Evolutionary conservation across 2,888 invertebrate genomes (phyloP).

Genomic region (Eupithecia insigniata): DNA sequence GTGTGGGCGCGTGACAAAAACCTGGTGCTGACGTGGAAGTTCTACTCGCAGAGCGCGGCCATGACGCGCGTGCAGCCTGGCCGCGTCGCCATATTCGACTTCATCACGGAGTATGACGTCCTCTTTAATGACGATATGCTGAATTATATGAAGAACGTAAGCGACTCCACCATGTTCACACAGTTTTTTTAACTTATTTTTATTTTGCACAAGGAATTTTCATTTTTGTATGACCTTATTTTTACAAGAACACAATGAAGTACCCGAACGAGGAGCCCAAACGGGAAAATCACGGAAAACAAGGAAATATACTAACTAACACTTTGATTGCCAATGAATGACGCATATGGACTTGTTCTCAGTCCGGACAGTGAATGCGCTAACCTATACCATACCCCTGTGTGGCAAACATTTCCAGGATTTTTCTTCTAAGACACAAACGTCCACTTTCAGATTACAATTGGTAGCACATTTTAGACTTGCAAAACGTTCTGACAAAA

Average conservation of each 20-base stretch:
- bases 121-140: conserved; percentile 56
- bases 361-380: too few species aligned
- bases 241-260: too few species aligned
- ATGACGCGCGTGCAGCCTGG: conserved; percentile 60
- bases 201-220: too few species aligned
- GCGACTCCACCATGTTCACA: conserved; percentile 35
- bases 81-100: conserved; percentile 63
- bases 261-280: too few species aligned
- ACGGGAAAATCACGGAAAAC: too few species aligned
- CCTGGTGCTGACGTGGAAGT: conserved; percentile 63
- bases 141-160: conserved; percentile 62
- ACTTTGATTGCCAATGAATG: background rate
- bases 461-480: too few species aligned
- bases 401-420: too few species aligned
- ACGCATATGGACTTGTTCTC: background rate
- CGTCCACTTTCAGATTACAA: background rate
- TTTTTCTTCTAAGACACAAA: background rate
- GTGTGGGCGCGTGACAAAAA: conserved; percentile 52
- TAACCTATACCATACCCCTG: too few species aligned
- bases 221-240: too few species aligned
- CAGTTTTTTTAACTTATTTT: background rate
- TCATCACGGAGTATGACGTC: conserved; percentile 63
- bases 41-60: conserved; percentile 60
- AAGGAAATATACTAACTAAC: background rate
- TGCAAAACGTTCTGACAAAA: too few species aligned